Conservation (phyloP, 1,140 invertebrate genomes). For the Leguminivora glycinivorella region DNA sequence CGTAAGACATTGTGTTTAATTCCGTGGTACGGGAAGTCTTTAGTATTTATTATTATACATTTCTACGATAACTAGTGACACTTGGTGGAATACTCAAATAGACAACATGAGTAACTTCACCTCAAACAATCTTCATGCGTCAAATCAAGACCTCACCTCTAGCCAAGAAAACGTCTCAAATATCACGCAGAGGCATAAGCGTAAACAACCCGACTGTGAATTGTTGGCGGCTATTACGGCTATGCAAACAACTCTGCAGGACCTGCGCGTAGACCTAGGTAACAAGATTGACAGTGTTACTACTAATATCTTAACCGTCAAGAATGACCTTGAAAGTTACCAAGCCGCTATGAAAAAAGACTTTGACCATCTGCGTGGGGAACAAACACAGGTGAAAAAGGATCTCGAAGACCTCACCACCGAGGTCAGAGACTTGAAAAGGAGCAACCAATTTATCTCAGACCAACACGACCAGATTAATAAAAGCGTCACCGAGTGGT, state of each 20-base stretch:
- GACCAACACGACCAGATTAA: neutral
- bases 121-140: constrained; percentile 4
- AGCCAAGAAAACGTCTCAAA: neutral
- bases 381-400: neutral
- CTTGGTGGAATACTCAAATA: neutral
- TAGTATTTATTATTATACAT: too few relatives aligned
- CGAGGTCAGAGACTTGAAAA: neutral
- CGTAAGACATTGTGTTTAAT: too few relatives aligned
- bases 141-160: neutral
- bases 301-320: neutral
- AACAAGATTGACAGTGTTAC: neutral
- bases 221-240: neutral
- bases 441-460: neutral
- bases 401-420: neutral
- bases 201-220: constrained; percentile 15
- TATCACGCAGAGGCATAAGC: constrained; percentile 3
- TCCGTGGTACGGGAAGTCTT: too few relatives aligned
- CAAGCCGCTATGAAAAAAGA: neutral
- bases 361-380: neutral
- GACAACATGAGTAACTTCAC: neutral
- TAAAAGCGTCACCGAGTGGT: constrained; percentile 1
- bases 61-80: too few relatives aligned
- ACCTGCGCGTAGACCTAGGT: neutral
- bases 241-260: neutral
- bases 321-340: neutral